phyloP scores from a whole-genome alignment of 1,140 invertebrate genomes.

The Dendrolimus punctatus region DNA sequence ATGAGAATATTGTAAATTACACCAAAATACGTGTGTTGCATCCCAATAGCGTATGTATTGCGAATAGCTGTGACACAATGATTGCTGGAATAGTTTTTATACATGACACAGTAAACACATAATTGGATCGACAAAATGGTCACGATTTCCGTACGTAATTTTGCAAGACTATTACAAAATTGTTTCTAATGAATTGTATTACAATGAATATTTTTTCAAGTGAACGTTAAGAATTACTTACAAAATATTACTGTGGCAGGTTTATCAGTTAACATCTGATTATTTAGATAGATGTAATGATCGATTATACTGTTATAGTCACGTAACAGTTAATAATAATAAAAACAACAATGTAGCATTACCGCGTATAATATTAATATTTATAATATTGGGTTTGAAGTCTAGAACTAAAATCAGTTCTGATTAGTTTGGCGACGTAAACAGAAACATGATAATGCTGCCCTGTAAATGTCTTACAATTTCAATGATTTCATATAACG shows the following conservation, averaged over 20 bases:
- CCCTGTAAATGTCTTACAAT: no score
- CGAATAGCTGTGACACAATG: constrained; percentile 20
- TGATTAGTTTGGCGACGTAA: no score
- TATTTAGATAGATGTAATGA: not conserved
- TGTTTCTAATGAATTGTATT: constrained; percentile 2
- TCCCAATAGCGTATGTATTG: constrained; percentile 11
- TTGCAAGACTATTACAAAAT: not conserved
- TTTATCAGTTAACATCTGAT: not conserved
- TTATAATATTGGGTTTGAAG: no score
- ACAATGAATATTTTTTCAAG: not conserved
- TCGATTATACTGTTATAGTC: not conserved
- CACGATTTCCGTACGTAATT: constrained; percentile 13
- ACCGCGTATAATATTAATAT: no score
- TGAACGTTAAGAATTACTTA: not conserved
- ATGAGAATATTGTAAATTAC: constrained; percentile 21
- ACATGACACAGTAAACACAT: constrained; percentile 21
- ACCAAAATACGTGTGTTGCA: constrained; percentile 32
- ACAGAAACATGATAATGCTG: no score
- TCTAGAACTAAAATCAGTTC: no score
- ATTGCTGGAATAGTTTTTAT: constrained; percentile 12
- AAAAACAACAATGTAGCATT: no score
- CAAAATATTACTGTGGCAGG: constrained; percentile 1
- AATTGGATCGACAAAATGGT: constrained; percentile 26
- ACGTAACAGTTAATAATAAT: no score
- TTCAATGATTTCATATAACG: no score